Conservation (phyloP, 2,113 vertebrate species). For the Caloenas nicobarica region DNA sequence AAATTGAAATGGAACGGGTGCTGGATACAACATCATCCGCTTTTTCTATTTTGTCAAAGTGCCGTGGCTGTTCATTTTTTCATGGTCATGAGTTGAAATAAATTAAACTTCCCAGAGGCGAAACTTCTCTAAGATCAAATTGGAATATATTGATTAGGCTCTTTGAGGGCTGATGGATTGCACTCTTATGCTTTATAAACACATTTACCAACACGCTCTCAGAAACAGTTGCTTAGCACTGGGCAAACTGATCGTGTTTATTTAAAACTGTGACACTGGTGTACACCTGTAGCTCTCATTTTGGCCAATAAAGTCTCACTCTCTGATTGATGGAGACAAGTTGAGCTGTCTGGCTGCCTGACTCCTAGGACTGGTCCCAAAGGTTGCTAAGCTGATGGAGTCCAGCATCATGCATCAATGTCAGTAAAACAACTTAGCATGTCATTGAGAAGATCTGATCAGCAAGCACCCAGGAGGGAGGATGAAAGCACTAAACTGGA, state of each 20-base stretch:
- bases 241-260: slow-evolving; percentile 72
- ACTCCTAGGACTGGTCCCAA: slow-evolving; percentile 65
- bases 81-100: slow-evolving; percentile 78
- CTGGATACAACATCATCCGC: slow-evolving; percentile 60
- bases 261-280: slow-evolving; percentile 67
- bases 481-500: slow-evolving; percentile 54
- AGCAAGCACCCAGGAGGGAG: slow-evolving; percentile 15
- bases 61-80: slow-evolving; percentile 71
- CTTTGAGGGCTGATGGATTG: slow-evolving; percentile 79
- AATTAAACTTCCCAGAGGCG: slow-evolving; percentile 79
- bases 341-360: slow-evolving; percentile 56
- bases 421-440: slow-evolving; percentile 60
- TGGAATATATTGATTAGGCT: slow-evolving; percentile 83
- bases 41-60: slow-evolving; percentile 73
- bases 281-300: slow-evolving; percentile 50
- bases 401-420: slow-evolving; percentile 65
- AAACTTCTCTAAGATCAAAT: slow-evolving; percentile 77
- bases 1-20: slow-evolving; percentile 70
- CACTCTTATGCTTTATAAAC: slow-evolving; percentile 77
- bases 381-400: slow-evolving; percentile 49
- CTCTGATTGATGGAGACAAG: slow-evolving; percentile 69
- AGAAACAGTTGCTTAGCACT: slow-evolving; percentile 74
- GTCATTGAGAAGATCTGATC: slow-evolving; percentile 57
- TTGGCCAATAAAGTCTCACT: slow-evolving; percentile 56
- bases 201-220: slow-evolving; percentile 75